Percentiles rank a stretch among this genome's conserved stretches.
Conservation (phyloP, 2,888 invertebrate genomes). For the Dilophus febrilis region DNA sequence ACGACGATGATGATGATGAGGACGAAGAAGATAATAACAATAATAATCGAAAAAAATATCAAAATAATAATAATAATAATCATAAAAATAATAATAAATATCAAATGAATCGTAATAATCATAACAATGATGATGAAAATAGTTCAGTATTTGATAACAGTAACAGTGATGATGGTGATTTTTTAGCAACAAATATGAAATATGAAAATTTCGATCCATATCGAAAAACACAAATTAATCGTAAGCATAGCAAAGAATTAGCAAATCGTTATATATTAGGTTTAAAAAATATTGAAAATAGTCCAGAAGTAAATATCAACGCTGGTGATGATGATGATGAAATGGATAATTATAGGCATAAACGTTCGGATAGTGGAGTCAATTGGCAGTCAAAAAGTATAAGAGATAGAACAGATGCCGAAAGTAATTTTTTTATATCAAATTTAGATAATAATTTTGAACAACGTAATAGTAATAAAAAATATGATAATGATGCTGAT, state of each 20-base stretch:
- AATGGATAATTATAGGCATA: neutral
- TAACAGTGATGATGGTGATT: too few species aligned
- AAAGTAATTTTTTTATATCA: conserved; percentile 1
- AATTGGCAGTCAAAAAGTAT: neutral
- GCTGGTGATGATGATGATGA: neutral
- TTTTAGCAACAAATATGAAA: conserved; percentile 8
- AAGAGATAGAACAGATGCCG: neutral
- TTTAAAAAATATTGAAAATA: neutral
- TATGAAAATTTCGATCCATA: conserved; percentile 7
- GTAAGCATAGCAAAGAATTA: too few species aligned
- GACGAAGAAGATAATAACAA: neutral
- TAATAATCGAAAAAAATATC: neutral
- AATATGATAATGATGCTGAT: neutral
- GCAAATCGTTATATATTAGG: neutral
- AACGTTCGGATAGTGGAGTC: neutral
- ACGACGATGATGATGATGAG: neutral
- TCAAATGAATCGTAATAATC: neutral
- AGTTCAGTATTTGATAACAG: too few species aligned
- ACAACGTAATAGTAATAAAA: neutral
- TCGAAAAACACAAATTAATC: neutral
- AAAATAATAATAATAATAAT: too few species aligned
- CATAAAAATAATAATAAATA: too few species aligned
- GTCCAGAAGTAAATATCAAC: neutral
- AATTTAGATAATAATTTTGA: neutral
- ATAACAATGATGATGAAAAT: neutral